Conservation (phyloP, 2,113 vertebrate genomes). For the Ornithorhynchus anatinus region DNA sequence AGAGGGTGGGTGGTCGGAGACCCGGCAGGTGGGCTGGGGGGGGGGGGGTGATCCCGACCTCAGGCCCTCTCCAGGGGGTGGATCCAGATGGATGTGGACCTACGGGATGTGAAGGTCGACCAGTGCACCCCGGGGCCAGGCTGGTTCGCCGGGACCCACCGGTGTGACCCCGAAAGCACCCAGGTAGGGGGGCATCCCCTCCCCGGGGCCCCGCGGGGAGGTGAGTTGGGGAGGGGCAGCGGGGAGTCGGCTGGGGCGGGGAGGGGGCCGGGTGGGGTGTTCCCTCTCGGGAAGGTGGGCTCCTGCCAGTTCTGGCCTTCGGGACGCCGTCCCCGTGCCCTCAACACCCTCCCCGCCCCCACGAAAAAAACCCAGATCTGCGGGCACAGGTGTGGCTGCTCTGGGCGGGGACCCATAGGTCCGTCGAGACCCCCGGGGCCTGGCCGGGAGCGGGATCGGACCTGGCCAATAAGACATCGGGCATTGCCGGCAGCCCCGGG, state of each 20-base stretch:
- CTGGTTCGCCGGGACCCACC: constrained; percentile 91
- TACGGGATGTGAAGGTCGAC: constrained; percentile 84
- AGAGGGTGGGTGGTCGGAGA: background rate
- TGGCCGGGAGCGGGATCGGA: too few relatives aligned
- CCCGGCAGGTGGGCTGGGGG: background rate
- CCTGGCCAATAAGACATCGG: too few relatives aligned
- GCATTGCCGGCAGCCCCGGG: too few relatives aligned
- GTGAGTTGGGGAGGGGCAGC: too few relatives aligned
- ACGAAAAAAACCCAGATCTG: too few relatives aligned
- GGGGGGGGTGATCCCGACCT: background rate
- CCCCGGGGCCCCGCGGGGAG: fast-evolving
- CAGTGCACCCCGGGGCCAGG: constrained; percentile 81
- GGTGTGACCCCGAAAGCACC: constrained; percentile 93
- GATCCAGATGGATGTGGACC: constrained; percentile 86
- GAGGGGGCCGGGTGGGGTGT: fast-evolving
- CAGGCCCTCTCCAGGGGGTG: constrained; percentile 78
- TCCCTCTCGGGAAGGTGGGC: background rate
- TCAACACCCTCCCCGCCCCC: too few relatives aligned
- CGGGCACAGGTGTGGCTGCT: too few relatives aligned
- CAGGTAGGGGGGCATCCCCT: constrained; percentile 72
- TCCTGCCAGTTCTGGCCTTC: too few relatives aligned
- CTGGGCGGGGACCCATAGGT: too few relatives aligned
- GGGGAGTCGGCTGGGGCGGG: background rate
- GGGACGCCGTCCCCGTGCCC: too few relatives aligned
- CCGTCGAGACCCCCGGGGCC: too few relatives aligned